Conservation (phyloP, 1,140 invertebrate genomes). For the Cherax quadricarinatus region DNA sequence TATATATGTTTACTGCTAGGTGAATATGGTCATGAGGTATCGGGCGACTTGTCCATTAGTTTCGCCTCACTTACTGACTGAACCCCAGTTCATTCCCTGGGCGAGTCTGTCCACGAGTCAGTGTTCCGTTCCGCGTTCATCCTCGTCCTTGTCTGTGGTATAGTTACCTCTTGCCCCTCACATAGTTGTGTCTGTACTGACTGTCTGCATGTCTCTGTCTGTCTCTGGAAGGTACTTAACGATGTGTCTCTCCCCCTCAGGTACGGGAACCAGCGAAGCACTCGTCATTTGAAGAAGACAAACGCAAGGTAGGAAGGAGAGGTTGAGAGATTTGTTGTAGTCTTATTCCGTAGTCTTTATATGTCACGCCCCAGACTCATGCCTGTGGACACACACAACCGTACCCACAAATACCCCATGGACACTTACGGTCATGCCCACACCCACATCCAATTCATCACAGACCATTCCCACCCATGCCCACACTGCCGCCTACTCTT, state of each 20-base stretch:
- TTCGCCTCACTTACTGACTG: too few species aligned
- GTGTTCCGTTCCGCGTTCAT: too few species aligned
- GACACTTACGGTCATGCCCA: not conserved
- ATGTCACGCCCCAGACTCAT: too few species aligned
- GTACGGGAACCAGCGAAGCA: conserved; percentile 70
- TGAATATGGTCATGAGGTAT: too few species aligned
- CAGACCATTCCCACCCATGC: too few species aligned
- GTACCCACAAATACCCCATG: not conserved
- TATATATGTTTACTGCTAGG: too few species aligned
- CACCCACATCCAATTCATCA: not conserved
- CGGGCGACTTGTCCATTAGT: too few species aligned
- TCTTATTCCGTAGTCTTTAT: not conserved
- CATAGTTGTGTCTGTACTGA: not conserved
- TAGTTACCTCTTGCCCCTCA: not conserved
- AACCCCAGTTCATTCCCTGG: too few species aligned
- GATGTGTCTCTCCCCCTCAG: conserved; percentile 7
- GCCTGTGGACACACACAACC: not conserved
- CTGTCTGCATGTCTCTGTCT: not conserved
- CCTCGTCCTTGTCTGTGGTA: too few species aligned
- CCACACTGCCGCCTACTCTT: too few species aligned
- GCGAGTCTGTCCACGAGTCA: too few species aligned
- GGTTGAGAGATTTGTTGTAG: not conserved
- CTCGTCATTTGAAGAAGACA: conserved; percentile 72
- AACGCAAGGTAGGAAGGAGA: conserved; percentile 66
- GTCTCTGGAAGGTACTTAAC: not conserved